Base-by-base conservation (phyloP, 2,113 vertebrate species). In the Sylvilagus bachmani region DNA sequence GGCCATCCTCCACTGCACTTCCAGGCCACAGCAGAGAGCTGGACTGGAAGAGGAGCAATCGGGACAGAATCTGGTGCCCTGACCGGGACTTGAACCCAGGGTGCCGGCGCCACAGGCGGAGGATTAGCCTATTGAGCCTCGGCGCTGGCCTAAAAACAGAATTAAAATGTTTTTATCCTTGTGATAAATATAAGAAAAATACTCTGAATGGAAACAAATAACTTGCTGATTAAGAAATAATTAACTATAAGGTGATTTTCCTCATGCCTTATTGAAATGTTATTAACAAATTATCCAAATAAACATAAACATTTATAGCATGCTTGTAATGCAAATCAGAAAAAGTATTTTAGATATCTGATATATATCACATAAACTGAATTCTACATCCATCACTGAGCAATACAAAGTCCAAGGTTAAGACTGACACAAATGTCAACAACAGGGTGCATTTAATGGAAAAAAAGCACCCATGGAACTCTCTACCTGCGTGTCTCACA, bases 161-260 rank as follows among this genome's bases (percentile, higher is more conserved):
- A 86, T 36, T 66, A 77, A 69, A 89, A 24, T 84, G 53, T 82
- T 10, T 73, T 92, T 33, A 73, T 62, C 31, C 2, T 69, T 53
- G 77, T 55, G 8, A 83, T 33, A 92, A 82, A 83, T 2, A n/a
- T 27, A 36, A 69, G 22, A 94, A 91, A 96, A 88, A 31, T n/a
- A 55, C 77, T 17, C 58, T 61, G 86, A 88, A 70, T 71, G 19
- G 78, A 31, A 95, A 58, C 29, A 91, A 36, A 69, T 33, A 87
- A 77, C 5, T 2, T 21, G 1, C 6, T 73, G 73, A 86, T 51
- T 31, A 67, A 29, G 5, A 53, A 49, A 75, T 49, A 75, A 91
- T 64, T 67, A 64, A 93, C 64, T 94, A 95, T 90, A 67, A 1
- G n/a, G 22, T 64, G 6, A 82, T 80, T 79, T 84, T 70, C n/a